Conservation (phyloP, 1,140 invertebrate genomes). For the Apis florea region DNA sequence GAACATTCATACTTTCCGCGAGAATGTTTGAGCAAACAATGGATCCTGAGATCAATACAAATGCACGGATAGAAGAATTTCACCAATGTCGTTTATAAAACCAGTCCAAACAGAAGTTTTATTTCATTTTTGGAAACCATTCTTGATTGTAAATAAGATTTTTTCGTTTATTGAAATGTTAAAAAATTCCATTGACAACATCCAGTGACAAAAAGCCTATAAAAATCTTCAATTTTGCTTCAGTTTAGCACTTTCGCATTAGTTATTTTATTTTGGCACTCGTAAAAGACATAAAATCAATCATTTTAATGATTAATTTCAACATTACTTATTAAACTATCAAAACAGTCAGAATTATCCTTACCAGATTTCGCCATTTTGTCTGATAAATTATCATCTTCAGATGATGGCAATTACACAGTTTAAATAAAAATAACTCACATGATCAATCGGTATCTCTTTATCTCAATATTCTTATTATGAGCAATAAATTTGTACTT, state of each 20-base stretch:
- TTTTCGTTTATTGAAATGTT: conserved; percentile 12
- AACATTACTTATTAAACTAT: no score
- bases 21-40: neutral
- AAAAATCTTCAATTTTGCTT: neutral
- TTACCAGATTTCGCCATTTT: no score
- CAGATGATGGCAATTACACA: no score
- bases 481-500: no score
- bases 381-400: no score
- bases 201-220: neutral
- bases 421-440: no score
- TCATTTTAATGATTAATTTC: no score
- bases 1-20: neutral
- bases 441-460: no score
- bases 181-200: conserved; percentile 6
- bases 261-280: no score
- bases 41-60: conserved; percentile 3
- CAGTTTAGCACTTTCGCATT: neutral
- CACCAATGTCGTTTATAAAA: conserved; percentile 14
- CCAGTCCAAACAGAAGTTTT: conserved; percentile 10
- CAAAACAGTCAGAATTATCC: no score
- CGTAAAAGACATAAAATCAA: no score
- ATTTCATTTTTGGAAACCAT: neutral
- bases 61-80: conserved; percentile 2
- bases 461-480: no score
- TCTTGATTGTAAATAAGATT: conserved; percentile 22